Evolutionary conservation across 1,140 invertebrate genomes (phyloP).

Genomic region (Achatina immaculata): DNA sequence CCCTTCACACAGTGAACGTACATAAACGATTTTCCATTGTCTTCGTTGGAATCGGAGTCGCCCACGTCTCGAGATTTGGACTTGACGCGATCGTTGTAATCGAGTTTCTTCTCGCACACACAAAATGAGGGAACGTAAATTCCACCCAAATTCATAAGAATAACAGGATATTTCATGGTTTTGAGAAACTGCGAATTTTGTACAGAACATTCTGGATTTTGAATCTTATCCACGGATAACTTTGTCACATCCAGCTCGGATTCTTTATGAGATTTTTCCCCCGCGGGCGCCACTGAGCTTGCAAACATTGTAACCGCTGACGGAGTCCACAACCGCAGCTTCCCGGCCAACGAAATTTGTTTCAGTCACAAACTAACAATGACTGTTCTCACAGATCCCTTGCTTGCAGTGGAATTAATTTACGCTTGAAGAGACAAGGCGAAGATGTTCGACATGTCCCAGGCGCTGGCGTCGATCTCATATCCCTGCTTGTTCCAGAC

Average conservation of each 20-base stretch:
- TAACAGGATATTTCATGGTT: slow-evolving; percentile 15
- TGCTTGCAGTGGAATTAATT: too few species aligned
- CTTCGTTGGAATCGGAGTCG: slow-evolving; percentile 8
- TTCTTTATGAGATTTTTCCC: not conserved
- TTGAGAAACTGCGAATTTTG: not conserved
- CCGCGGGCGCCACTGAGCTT: slow-evolving; percentile 11
- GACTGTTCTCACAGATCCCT: not conserved
- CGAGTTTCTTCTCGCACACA: not conserved
- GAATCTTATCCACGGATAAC: not conserved
- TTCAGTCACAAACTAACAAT: not conserved
- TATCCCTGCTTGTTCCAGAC: too few species aligned
- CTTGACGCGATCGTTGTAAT: not conserved
- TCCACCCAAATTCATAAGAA: slow-evolving; percentile 25
- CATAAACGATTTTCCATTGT: not conserved
- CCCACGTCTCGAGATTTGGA: not conserved
- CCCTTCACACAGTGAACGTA: slow-evolving; percentile 2
- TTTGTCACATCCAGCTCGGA: not conserved
- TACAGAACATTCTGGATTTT: not conserved
- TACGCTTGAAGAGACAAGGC: too few species aligned
- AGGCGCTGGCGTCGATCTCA: too few species aligned
- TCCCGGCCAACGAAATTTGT: too few species aligned
- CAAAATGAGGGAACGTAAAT: slow-evolving; percentile 29
- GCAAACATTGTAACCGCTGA: not conserved
- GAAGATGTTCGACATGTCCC: too few species aligned
- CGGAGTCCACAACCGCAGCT: not conserved